Conservation (phyloP, 37 sponge, comb jelly and placozoan species). For the Lycopodina hypogea region DNA sequence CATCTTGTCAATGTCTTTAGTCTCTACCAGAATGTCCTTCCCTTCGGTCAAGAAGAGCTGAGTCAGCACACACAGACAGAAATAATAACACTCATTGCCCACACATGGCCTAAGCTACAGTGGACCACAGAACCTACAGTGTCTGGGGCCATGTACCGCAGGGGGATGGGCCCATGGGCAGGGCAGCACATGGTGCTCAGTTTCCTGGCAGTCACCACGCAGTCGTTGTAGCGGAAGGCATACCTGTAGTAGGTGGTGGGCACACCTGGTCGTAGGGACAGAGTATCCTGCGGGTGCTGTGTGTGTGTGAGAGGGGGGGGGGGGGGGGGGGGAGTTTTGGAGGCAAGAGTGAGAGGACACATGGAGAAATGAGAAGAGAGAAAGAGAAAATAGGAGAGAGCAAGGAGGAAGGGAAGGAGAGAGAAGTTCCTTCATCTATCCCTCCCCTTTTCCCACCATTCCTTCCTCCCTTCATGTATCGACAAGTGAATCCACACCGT, state of each 20-base stretch:
- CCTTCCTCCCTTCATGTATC: no score
- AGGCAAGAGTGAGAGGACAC: no score
- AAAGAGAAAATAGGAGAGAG: no score
- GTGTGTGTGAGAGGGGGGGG: not conserved
- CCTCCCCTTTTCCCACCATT: no score
- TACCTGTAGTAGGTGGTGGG: not conserved
- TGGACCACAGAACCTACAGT: conserved; percentile 37
- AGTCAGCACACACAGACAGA: not conserved
- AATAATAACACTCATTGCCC: not conserved
- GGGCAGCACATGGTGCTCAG: conserved; percentile 55
- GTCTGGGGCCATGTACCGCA: conserved; percentile 73
- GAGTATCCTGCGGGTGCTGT: not conserved
- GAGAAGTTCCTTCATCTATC: no score
- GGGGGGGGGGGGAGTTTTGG: not conserved
- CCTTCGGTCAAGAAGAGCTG: conserved; percentile 62
- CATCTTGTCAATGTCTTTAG: conserved; percentile 19
- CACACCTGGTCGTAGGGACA: not conserved
- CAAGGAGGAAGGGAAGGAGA: no score
- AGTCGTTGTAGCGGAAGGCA: conserved; percentile 57
- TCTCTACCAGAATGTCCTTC: conserved; percentile 31
- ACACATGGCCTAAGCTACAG: no score
- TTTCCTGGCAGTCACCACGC: conserved; percentile 46
- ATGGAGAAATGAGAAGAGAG: no score
- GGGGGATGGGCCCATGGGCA: conserved; percentile 56
- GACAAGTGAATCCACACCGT: no score